phyloP scores from a whole-genome alignment of 92 coral and sea anemone genomes.

The Porites cylindrica region DNA sequence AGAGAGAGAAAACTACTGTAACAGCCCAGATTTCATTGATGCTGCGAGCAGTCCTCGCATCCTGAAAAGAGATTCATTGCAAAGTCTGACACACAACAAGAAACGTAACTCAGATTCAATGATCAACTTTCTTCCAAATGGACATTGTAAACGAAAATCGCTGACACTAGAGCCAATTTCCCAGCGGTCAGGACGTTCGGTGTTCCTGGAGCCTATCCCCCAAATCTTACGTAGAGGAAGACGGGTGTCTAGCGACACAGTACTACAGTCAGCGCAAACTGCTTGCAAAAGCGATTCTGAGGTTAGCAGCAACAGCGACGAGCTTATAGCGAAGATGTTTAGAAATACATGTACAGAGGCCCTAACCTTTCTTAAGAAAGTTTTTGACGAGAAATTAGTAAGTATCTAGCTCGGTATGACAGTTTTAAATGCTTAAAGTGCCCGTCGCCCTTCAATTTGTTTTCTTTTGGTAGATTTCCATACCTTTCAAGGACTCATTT shows the following conservation, averaged over 20 bases:
- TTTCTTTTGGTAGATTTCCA: too few species aligned
- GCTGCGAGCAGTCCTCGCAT: background rate
- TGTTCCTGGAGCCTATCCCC: constrained; percentile 22
- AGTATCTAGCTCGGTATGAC: background rate
- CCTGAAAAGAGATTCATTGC: background rate
- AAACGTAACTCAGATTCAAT: background rate
- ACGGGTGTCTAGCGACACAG: constrained; percentile 1
- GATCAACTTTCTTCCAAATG: constrained; percentile 7
- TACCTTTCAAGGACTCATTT: too few species aligned
- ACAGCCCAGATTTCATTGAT: background rate
- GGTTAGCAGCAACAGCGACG: constrained; percentile 8
- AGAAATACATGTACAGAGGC: constrained; percentile 38
- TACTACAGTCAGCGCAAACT: background rate
- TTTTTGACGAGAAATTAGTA: constrained; percentile 38
- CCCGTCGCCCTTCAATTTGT: too few species aligned
- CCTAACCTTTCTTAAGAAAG: constrained; percentile 27
- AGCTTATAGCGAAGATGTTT: constrained; percentile 16
- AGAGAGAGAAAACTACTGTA: background rate
- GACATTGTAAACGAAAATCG: constrained; percentile 9
- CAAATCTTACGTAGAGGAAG: constrained; percentile 11
- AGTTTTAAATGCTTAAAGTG: background rate
- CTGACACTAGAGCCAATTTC: background rate
- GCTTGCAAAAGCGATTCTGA: background rate
- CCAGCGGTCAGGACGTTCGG: constrained; percentile 17
- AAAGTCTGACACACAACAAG: background rate